Conservation (phyloP, 2,797 vertebrate species). For the Neosalanx taihuensis region DNA sequence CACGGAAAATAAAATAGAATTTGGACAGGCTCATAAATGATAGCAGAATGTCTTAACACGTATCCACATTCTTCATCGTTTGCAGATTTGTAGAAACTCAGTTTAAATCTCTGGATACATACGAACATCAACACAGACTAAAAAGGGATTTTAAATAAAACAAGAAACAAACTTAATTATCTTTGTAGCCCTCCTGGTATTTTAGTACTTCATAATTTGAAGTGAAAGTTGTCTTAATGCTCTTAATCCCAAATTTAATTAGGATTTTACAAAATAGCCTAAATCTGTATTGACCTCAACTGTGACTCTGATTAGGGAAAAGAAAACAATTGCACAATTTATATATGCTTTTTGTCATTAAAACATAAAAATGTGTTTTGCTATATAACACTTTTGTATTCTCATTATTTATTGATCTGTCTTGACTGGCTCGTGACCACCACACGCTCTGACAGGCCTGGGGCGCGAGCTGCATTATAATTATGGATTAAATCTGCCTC, state of each 20-base stretch:
- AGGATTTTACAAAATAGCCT: constrained; percentile 50
- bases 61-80: too few species aligned
- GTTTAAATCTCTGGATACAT: too few species aligned
- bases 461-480: constrained; percentile 34
- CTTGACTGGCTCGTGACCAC: constrained; percentile 4
- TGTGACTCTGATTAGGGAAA: constrained; percentile 62
- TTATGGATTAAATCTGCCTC: constrained; percentile 45
- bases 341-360: constrained; percentile 79
- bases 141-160: too few species aligned
- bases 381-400: constrained; percentile 55
- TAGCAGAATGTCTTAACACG: background rate
- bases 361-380: constrained; percentile 72
- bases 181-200: background rate
- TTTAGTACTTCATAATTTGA: background rate
- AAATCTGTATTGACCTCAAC: constrained; percentile 69
- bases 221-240: background rate
- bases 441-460: background rate
- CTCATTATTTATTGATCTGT: constrained; percentile 51
- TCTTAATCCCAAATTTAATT: constrained; percentile 43
- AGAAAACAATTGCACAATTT: constrained; percentile 79
- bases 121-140: too few species aligned
- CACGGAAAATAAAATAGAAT: background rate
- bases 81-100: too few species aligned
- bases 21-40: background rate
- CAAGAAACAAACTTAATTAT: too few species aligned